These are phyloP conservation scores for Lytechinus pictus DNA, from an alignment of 35 echinoderm and acorn worm genomes.

Conservation along the genomic window DNA sequence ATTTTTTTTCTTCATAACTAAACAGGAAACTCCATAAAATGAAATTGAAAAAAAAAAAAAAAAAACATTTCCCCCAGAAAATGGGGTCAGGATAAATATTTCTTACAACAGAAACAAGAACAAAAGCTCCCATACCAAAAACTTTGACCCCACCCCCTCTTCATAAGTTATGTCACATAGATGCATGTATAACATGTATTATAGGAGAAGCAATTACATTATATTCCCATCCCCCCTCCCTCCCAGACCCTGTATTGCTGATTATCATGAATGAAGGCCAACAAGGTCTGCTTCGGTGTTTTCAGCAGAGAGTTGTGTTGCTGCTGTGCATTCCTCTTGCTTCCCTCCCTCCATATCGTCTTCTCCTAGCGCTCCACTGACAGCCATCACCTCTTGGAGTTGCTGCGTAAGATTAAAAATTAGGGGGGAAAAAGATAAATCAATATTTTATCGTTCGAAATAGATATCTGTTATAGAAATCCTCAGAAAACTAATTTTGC, in stretches of 20 bases:
- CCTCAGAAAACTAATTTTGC: too few relatives aligned
- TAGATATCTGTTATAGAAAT: not conserved
- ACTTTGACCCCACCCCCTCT: not conserved
- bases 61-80: too few relatives aligned
- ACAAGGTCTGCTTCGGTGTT: not conserved
- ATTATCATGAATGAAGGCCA: slow-evolving; percentile 4
- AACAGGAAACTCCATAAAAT: too few relatives aligned
- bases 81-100: too few relatives aligned
- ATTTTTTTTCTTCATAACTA: too few relatives aligned
- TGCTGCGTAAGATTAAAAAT: not conserved
- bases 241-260: not conserved
- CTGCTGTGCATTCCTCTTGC: slow-evolving; percentile 1
- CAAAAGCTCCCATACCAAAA: too few relatives aligned
- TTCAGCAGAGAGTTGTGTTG: not conserved
- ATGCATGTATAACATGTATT: not conserved
- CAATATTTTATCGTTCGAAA: too few relatives aligned
- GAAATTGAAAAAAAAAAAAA: too few relatives aligned
- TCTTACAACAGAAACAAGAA: too few relatives aligned
- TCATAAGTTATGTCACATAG: not conserved
- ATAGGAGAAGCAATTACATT: not conserved
- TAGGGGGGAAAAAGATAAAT: not conserved
- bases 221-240: not conserved
- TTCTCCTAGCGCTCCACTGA: not conserved
- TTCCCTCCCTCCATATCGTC: slow-evolving; percentile 22
- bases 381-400: slow-evolving; percentile 24